Evolutionary conservation across 2,113 vertebrate genomes (phyloP).

Genomic region (Rhipidura dahli): DNA sequence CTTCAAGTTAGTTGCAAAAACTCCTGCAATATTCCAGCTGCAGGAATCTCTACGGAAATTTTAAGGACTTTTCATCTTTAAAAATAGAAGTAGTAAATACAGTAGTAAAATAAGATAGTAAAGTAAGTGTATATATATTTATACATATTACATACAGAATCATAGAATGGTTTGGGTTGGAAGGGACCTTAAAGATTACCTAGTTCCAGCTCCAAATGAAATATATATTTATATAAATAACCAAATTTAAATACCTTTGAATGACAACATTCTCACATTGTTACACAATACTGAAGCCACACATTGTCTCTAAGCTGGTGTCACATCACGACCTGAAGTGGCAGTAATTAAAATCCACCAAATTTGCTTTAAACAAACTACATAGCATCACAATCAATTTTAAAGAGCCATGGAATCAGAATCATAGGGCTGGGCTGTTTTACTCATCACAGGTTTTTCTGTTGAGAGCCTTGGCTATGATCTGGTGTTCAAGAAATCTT

Average conservation of each 20-base stretch:
- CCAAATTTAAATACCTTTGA: not conserved
- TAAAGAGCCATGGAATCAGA: not conserved
- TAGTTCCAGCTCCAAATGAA: not conserved
- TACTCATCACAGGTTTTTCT: not conserved
- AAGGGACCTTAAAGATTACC: not conserved
- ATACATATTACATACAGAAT: not conserved
- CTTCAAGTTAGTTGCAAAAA: not conserved
- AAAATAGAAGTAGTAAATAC: no score
- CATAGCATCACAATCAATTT: not conserved
- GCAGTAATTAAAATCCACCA: not conserved
- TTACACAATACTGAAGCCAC: not conserved
- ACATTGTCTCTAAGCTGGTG: not conserved
- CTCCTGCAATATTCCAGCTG: not conserved
- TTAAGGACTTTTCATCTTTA: not conserved
- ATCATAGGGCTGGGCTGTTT: not conserved
- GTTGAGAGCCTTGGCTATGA: not conserved
- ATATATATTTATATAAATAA: not conserved
- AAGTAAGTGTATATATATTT: not conserved
- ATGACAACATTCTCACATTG: not conserved
- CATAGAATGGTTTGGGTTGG: not conserved
- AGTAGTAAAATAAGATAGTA: not conserved
- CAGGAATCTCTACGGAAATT: not conserved
- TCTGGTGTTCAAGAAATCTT: not conserved
- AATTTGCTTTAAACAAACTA: not conserved
- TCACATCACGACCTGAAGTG: accelerated